These are phyloP conservation scores for Temnothorax nylanderi DNA, from an alignment of 1,140 invertebrate species.

Conservation along the genomic window DNA sequence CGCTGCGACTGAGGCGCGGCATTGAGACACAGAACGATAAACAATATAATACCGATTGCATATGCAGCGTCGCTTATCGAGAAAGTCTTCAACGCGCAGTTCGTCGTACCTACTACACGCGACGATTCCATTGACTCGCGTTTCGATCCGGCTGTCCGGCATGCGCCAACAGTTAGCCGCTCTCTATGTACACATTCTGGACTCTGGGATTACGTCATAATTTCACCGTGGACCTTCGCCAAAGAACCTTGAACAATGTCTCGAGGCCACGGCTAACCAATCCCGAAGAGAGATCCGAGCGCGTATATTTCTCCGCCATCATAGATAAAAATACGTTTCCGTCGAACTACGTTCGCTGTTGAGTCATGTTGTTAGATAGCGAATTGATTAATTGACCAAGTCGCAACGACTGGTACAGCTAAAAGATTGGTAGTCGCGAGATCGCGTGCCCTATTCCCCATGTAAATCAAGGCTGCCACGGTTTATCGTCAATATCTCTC, in stretches of 20 bases:
- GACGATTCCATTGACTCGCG: conserved; percentile 17
- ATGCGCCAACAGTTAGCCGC: conserved; percentile 39
- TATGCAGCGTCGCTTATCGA: conserved; percentile 34
- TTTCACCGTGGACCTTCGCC: conserved; percentile 48
- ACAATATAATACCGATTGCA: neutral
- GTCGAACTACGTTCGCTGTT: neutral
- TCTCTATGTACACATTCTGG: conserved; percentile 13
- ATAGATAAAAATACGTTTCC: conserved; percentile 46
- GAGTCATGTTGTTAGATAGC: conserved; percentile 33
- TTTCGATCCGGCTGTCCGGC: conserved; percentile 17
- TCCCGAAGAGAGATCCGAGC: neutral
- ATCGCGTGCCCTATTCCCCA: conserved; percentile 30
- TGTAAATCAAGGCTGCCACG: conserved; percentile 19
- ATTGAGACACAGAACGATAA: neutral
- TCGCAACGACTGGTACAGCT: conserved; percentile 2
- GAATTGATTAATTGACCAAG: conserved; percentile 50
- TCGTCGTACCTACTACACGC: conserved; percentile 19
- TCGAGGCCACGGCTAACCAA: conserved; percentile 63
- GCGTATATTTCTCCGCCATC: neutral
- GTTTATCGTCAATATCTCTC: conserved; percentile 38
- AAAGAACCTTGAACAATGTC: conserved; percentile 63
- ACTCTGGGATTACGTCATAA: conserved; percentile 67
- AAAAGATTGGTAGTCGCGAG: conserved; percentile 19
- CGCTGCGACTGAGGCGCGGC: neutral
- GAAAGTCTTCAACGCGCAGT: neutral